A percentile compares a stretch with the other conserved stretches of the same genome.
These are phyloP conservation scores for Ochotona princeps DNA, from an alignment of 2,113 vertebrate species.

Conservation along the genomic window DNA sequence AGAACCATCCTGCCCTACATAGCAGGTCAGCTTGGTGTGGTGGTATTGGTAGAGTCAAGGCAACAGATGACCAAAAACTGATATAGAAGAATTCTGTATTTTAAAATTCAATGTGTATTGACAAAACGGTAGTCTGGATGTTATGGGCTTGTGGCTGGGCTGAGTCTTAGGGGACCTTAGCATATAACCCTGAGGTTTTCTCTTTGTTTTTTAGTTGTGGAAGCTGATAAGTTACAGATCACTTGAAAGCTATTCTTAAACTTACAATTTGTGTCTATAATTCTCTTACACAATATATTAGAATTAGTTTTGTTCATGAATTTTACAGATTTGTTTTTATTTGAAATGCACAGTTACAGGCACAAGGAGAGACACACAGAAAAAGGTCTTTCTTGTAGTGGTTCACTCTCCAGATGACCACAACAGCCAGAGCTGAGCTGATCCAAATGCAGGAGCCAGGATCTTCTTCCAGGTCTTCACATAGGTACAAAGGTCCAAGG, in stretches of 20 bases:
- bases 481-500: no score
- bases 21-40: neutral
- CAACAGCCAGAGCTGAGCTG: no score
- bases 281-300: neutral
- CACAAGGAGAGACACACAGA: no score
- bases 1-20: neutral
- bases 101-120: neutral
- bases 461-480: no score
- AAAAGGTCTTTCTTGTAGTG: no score
- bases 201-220: constrained; percentile 36
- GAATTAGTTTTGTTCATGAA: neutral
- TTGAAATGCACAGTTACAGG: neutral
- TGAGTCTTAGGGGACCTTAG: neutral
- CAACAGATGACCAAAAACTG: neutral
- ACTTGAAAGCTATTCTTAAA: constrained; percentile 14
- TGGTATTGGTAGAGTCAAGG: neutral
- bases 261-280: neutral
- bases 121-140: neutral
- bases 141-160: neutral
- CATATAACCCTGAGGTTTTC: neutral
- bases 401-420: no score
- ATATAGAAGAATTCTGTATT: neutral
- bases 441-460: no score
- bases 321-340: neutral
- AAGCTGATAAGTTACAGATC: neutral